Percentiles rank a stretch among this genome's conserved stretches.
These are phyloP conservation scores for Agapetus fuscipes DNA, from an alignment of 2,888 invertebrate species.

Conservation along the genomic window DNA sequence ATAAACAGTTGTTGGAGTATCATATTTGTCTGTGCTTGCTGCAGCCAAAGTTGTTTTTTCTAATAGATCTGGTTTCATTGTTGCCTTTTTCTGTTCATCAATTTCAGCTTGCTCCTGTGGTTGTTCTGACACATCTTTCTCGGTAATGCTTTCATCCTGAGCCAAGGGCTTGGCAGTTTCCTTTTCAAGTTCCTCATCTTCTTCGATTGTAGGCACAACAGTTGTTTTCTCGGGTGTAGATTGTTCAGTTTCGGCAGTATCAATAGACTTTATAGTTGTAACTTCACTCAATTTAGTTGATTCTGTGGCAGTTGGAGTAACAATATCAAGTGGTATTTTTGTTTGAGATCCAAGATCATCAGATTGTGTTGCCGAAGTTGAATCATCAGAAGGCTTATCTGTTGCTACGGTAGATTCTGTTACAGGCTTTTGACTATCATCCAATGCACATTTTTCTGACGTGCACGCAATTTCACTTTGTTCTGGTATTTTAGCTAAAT, in stretches of 20 bases:
- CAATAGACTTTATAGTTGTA: neutral
- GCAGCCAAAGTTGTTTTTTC: neutral
- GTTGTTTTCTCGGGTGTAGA: neutral
- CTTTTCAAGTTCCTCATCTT: neutral
- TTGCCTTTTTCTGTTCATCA: too few species aligned
- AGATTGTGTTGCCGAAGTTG: neutral
- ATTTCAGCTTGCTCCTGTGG: neutral
- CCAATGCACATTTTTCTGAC: conserved; percentile 1
- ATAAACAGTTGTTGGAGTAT: conserved; percentile 5
- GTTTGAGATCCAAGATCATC: neutral
- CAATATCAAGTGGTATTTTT: neutral
- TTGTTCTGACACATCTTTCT: neutral
- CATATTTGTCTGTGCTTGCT: neutral
- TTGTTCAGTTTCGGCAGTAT: neutral
- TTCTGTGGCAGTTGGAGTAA: neutral
- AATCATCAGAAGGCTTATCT: neutral
- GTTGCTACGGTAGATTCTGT: neutral
- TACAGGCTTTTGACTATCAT: neutral
- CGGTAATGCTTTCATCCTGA: neutral
- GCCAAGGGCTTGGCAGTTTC: neutral
- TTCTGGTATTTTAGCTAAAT: too few species aligned
- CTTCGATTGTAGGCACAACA: neutral
- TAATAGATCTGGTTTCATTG: too few species aligned
- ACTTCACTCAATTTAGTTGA: neutral
- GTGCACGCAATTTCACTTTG: too few species aligned